Conservation (phyloP, 2,113 vertebrate genomes). For the Grammomys dolichurus region DNA sequence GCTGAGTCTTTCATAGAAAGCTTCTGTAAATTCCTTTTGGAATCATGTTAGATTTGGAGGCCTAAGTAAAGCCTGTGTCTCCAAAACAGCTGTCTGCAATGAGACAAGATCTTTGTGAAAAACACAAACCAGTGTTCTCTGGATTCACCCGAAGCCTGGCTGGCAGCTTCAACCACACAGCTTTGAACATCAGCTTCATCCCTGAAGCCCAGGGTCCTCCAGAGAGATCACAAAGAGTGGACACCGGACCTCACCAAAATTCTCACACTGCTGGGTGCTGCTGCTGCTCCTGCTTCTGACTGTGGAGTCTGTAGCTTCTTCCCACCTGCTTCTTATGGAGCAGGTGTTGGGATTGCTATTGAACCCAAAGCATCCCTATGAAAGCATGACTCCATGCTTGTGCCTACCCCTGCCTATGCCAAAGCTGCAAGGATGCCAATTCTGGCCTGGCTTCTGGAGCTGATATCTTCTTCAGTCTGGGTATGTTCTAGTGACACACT, state of each 20-base stretch:
- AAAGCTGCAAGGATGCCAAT: background rate
- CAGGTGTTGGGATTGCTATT: background rate
- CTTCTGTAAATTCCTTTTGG: constrained; percentile 21
- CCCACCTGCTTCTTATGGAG: background rate
- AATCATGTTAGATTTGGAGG: background rate
- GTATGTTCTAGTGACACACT: background rate
- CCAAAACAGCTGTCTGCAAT: background rate
- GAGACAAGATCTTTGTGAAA: background rate
- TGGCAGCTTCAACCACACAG: background rate
- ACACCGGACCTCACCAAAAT: background rate
- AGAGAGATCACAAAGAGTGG: background rate
- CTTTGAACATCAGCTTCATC: background rate
- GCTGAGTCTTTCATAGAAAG: background rate
- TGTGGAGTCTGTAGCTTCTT: background rate
- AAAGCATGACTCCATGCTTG: too few species aligned
- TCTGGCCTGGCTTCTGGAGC: background rate
- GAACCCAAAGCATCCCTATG: background rate
- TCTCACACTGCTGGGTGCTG: background rate
- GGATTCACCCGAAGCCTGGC: background rate
- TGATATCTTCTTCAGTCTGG: background rate
- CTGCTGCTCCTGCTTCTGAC: accelerated
- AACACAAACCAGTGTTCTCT: background rate
- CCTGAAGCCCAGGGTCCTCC: background rate
- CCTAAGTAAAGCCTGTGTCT: background rate
- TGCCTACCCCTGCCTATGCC: background rate